phyloP scores from a whole-genome alignment of 2,797 vertebrate species.

The Ceryle rudis region DNA sequence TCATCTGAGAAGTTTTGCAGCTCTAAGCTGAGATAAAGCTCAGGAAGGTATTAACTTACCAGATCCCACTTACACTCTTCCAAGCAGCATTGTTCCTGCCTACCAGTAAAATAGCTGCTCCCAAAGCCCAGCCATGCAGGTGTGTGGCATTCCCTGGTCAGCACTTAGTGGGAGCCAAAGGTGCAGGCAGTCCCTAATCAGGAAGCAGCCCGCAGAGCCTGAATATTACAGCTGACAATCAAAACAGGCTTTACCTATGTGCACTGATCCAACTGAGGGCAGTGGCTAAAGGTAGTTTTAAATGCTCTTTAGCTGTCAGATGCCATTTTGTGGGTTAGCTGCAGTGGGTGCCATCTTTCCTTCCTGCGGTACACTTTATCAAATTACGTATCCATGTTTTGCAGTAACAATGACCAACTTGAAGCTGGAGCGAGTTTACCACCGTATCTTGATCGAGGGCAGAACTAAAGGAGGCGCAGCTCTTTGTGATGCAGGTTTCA shows the following conservation, averaged over 20 bases:
- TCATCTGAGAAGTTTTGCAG: neutral
- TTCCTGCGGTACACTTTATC: neutral
- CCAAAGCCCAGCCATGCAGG: neutral
- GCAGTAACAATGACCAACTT: neutral
- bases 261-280: neutral
- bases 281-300: neutral
- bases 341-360: neutral
- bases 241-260: accelerated
- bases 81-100: neutral
- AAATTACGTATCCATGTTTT: no score
- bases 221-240: neutral
- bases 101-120: neutral
- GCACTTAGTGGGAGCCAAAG: neutral
- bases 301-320: accelerated
- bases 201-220: no score
- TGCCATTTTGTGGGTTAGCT: neutral
- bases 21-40: accelerated
- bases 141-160: neutral
- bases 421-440: accelerated
- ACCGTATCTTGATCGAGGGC: accelerated
- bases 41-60: neutral
- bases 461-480: neutral
- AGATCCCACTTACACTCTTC: accelerated
- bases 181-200: neutral
- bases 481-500: neutral